Base-by-base conservation (phyloP, 2,797 vertebrate genomes). In the Tiaroga cobitis region DNA sequence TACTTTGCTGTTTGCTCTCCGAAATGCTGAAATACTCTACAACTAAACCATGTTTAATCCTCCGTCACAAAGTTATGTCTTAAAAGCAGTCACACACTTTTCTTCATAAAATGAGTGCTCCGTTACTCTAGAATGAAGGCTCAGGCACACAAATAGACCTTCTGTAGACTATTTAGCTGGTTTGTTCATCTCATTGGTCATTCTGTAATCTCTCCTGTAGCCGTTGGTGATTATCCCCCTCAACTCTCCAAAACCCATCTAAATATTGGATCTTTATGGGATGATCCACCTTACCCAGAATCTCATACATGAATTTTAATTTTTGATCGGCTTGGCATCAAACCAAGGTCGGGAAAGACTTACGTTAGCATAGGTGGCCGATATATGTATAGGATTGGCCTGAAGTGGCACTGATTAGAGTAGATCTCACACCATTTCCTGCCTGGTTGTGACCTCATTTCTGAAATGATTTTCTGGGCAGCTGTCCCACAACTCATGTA, bases 241-340 rank as follows among this genome's bases (percentile, higher is more conserved):
- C 87, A 88, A 82, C 88, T 86, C 84, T 46, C 85, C 89, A 88
- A 90, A 82, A 59, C 89, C 90, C 87, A 77, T 91, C 92, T 89
- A 93, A 93, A 94, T 92, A 93, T 92, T 91, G 90, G 92, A 93
- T 94, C 90, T 94, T 91, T 89, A 87, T 82, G 80, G 92, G 93
- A 94, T 94, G 88, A 95, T 93, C 92, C 86, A 15, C 83, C 75
- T 19, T 41, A 87, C 79, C 85, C 87, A 83, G 85, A 85, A 89
- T 84, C 91, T 91, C 87, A 84, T 90, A 85, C 69, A 87, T 84
- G 32, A 90, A 91, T 88, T 90, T 88, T 81, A 87, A 91, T 91
- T 93, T 51, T 93, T 92, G 89, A 49, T 94, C 93, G 89, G 90
- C 72, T 67, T 88, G 90, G 85, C 90, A 87, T 34, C 75, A 89